These are phyloP conservation scores for Corythaeola cristata DNA, from an alignment of 2,113 vertebrate genomes.

Conservation along the genomic window DNA sequence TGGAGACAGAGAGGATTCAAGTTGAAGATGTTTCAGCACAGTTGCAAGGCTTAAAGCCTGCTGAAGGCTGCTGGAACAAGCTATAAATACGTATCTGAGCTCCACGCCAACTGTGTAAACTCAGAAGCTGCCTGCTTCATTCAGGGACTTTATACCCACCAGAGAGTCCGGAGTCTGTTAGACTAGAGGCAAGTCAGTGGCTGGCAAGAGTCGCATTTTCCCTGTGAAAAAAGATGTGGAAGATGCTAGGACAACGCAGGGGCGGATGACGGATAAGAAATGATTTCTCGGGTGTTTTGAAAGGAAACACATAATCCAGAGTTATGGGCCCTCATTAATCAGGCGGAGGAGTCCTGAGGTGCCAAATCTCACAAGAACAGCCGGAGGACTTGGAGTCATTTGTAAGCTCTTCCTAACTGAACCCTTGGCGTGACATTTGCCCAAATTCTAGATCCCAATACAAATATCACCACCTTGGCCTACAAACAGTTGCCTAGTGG, in stretches of 20 bases:
- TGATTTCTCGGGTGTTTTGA: neutral
- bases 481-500: neutral
- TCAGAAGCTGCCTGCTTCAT: constrained; percentile 53
- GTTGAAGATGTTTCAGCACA: neutral
- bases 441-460: neutral
- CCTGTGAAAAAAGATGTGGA: neutral
- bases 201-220: constrained; percentile 7
- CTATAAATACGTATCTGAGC: constrained; percentile 43
- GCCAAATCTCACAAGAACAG: neutral
- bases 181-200: neutral
- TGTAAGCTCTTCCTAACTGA: neutral
- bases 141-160: constrained; percentile 36
- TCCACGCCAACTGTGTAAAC: constrained; percentile 55
- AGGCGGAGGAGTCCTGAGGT: neutral
- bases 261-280: neutral
- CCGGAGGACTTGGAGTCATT: neutral
- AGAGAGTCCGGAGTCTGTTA: neutral
- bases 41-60: constrained; percentile 33
- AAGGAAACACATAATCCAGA: constrained; percentile 33
- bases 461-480: constrained; percentile 8
- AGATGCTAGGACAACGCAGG: neutral
- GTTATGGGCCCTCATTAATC: constrained; percentile 42
- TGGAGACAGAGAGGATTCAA: neutral
- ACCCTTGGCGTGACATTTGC: neutral
- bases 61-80: constrained; percentile 41